Base-by-base conservation (phyloP, 2,888 invertebrate genomes). In the Anticlea derivata region DNA sequence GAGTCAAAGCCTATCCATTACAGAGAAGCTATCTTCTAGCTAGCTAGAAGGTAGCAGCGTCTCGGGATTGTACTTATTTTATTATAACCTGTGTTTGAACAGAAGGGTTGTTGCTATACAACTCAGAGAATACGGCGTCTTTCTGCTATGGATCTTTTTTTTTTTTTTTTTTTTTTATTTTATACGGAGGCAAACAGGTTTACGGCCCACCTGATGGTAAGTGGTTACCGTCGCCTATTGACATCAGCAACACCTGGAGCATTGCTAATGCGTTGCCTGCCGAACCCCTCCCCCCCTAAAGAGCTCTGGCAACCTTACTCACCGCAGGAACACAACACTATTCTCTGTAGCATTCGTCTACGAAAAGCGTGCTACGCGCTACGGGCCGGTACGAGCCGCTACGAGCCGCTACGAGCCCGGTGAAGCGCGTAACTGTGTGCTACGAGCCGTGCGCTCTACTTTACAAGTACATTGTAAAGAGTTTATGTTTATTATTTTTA, bases 401-500 rank as follows among this genome's bases (percentile, higher is more conserved):
- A 63, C 61, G 58, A 27, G 30, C 33, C 7, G 61, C 69, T 65
- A 61, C 68, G 61, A 26, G 56, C 12, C 50, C 62, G 58, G 39
- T 58, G 60, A 58, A 64, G 63, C 64, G 60, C 35, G 54, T 64
- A 65, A 65, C 60, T 56, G 58, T 47, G 59, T 62, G 61, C 66
- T 64, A 61, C 64, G 61, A 56, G 59, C 52, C 63, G 60, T 63
- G 13, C 30, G 37, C 35, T 33, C 51, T n/a, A 23, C 41, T 43
- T n/a, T 31, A 17, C 34, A 34, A 51, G 17, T 52, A 56, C 48
- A 39, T 43, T 53, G 49, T 37, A 41, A 33, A 31, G 24, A 39
- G 29, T 34, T 55, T 7, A n/a, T 37, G 10, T 41, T 41, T 39
- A 55, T 39, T 48, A 47, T 30, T 46, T 37, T 45, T 22, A 26